Conservation (phyloP, 2,888 invertebrate genomes). For the Entomobrya multifasciata region DNA sequence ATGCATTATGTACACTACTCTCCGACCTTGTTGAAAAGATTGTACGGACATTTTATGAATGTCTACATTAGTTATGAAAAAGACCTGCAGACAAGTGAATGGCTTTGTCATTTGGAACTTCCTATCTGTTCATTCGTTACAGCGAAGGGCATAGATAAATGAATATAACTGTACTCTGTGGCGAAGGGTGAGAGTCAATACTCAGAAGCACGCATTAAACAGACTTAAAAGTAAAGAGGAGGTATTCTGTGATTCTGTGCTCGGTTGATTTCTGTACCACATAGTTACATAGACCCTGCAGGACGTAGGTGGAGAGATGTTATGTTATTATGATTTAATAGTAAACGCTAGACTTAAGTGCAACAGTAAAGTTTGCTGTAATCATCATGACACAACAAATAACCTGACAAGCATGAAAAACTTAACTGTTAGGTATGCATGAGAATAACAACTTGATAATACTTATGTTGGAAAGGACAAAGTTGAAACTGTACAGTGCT, state of each 20-base stretch:
- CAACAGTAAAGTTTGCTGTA: slow-evolving; percentile 47
- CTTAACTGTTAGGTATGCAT: background rate
- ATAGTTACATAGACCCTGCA: background rate
- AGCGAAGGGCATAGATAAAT: background rate
- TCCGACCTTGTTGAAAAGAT: no score
- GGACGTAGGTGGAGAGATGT: background rate
- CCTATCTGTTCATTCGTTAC: background rate
- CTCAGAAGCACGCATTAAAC: no score
- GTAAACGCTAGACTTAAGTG: slow-evolving; percentile 33
- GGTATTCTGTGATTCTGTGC: no score
- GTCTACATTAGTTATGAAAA: slow-evolving; percentile 45
- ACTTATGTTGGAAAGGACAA: background rate
- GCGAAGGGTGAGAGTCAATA: background rate
- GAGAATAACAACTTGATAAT: background rate
- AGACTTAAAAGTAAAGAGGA: background rate
- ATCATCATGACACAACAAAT: slow-evolving; percentile 36
- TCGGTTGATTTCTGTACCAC: no score
- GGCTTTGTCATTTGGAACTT: slow-evolving; percentile 22
- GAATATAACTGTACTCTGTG: no score
- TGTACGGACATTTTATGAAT: slow-evolving; percentile 24
- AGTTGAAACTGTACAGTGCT: slow-evolving; percentile 7
- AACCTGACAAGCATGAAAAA: slow-evolving; percentile 6
- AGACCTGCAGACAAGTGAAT: slow-evolving; percentile 40
- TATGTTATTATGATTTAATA: slow-evolving; percentile 33
- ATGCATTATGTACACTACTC: no score